phyloP scores from a whole-genome alignment of 2,888 invertebrate genomes.

The Caenorhabditis drosophilae region DNA sequence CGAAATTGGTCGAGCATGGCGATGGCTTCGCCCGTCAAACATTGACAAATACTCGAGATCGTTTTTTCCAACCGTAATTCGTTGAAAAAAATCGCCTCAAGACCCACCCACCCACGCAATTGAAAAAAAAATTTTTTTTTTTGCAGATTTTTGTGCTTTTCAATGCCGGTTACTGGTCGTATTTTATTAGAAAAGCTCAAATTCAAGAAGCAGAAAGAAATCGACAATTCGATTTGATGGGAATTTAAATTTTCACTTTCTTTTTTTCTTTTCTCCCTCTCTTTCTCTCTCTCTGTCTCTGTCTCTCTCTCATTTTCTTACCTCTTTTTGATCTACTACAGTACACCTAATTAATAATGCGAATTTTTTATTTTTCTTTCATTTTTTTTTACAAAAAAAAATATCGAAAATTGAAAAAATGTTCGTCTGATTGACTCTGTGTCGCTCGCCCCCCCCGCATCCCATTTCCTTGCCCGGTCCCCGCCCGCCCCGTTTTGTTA shows the following conservation, averaged over 20 bases:
- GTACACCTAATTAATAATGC: background rate
- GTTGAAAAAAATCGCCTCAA: background rate
- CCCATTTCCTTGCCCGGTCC: too few species aligned
- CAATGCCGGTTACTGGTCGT: constrained; percentile 74
- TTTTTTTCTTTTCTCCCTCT: constrained; percentile 6
- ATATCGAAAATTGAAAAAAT: too few species aligned
- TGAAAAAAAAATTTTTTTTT: constrained; percentile 5
- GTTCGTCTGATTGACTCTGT: too few species aligned
- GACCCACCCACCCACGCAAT: too few species aligned
- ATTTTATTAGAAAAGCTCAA: constrained; percentile 46
- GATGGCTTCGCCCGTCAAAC: constrained; percentile 80
- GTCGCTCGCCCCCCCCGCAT: too few species aligned
- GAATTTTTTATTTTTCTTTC: too few species aligned
- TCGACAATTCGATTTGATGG: constrained; percentile 8
- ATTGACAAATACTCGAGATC: constrained; percentile 98
- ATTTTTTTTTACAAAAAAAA: too few species aligned
- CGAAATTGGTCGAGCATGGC: constrained; percentile 29
- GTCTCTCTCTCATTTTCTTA: constrained; percentile 1
- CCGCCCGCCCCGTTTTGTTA: too few species aligned
- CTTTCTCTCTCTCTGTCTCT: constrained; percentile 1
- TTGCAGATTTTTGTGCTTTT: constrained; percentile 88
- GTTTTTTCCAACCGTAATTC: constrained; percentile 79
- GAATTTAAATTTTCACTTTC: constrained; percentile 5
- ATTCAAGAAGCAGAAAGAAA: constrained; percentile 26
- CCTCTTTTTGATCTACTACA: constrained; percentile 1